A percentile compares a stretch with the other conserved stretches of the same genome.
Conservation (phyloP, 2,888 invertebrate species). For the Papilio elwesi region DNA sequence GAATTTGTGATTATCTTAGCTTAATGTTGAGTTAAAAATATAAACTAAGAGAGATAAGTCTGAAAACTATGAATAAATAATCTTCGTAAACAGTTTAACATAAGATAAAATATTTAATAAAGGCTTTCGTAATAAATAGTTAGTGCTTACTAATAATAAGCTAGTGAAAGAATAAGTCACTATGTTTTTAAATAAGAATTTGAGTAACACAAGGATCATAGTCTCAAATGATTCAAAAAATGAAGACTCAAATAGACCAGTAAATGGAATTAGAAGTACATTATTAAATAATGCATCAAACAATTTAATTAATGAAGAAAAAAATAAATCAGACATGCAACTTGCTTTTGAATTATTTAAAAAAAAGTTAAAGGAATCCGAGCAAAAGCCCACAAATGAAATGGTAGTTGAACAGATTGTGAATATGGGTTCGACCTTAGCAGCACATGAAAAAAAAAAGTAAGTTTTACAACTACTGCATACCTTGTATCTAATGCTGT, state of each 20-base stretch:
- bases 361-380: not conserved
- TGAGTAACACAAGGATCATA: not conserved
- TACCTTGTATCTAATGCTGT: too few relatives aligned
- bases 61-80: too few relatives aligned
- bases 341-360: constrained; percentile 5
- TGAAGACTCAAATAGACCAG: not conserved
- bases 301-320: not conserved
- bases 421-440: not conserved
- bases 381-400: not conserved
- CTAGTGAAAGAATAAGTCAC: not conserved
- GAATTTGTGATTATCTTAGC: too few relatives aligned
- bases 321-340: not conserved
- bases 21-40: too few relatives aligned
- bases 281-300: too few relatives aligned
- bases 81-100: too few relatives aligned
- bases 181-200: constrained; percentile 3
- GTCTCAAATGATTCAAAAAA: not conserved
- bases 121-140: too few relatives aligned
- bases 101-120: too few relatives aligned
- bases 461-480: not conserved
- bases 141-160: too few relatives aligned
- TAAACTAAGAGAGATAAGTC: too few relatives aligned
- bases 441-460: constrained; percentile 4
- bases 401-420: not conserved
- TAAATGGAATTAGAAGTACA: too few relatives aligned